Evolutionary conservation across 30 jellyfish, hydroid and myxozoan species (phyloP), one percentile per base, ranked within the genome.

Genomic region (Hydractinia symbiolongicarpus): DNA sequence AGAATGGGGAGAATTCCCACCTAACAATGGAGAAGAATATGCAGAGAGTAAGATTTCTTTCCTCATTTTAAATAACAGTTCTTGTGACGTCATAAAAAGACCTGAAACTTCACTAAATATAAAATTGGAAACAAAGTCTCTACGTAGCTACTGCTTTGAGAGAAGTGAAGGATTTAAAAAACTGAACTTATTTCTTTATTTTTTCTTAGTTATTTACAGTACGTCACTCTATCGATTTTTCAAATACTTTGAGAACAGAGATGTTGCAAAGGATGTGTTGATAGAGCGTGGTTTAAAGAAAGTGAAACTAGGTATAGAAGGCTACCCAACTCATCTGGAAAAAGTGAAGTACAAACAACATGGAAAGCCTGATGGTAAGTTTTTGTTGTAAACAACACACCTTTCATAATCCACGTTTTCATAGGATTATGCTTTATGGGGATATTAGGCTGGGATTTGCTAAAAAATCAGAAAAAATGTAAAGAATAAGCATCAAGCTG

Each of bases 301-400:
- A 85, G 97, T 90, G 61, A 90, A 90, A 67, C 89, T 90, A 50
- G 97, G 97, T 10, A 84, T 90, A 71, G 97, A 90, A 84, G 97
- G 97, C 14, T 90, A 90, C 71, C 97, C 97, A 17, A 90, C 97
- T 4, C 97, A 90, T 62, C 86, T 90, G 95, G 97, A 90, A 54
- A 90, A 90, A 70, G 77, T 90, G 81, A 86, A 86, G 52, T 85
- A 82, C 57, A 90, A 90, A 67, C 96, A 94, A 13, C 72, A 85
- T 74, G 97, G 97, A 69, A 90, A 86, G 54, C 97, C 97, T 7
- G 97, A 90, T 77, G 97, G 97, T 90, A 77, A 10, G 77, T 30
- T 16, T 17, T 17, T 7, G 74, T 64, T 64, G 2, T 30, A 30
- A 30, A 30, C 44, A 30, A 30, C 44, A 30, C 44, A 30, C 44